Conservation (phyloP, 2,113 vertebrate genomes). For the Oxyura jamaicensis region DNA sequence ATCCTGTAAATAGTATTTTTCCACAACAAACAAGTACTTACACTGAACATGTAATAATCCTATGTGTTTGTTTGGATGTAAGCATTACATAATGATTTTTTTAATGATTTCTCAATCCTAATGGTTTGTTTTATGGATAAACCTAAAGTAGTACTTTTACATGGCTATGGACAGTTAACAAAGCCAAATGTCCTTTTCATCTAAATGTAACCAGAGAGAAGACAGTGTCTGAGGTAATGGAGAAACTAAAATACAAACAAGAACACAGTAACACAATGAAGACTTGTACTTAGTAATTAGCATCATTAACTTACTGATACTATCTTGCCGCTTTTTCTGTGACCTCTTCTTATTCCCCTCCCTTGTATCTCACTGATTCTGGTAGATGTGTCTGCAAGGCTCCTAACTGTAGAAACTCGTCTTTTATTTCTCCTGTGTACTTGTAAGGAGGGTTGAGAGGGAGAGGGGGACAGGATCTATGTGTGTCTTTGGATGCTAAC, state of each 20-base stretch:
- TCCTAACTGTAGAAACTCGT: neutral
- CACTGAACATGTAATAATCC: neutral
- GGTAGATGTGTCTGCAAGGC: neutral
- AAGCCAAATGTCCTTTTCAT: neutral
- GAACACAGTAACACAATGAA: neutral
- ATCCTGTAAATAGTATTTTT: neutral
- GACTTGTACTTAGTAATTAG: neutral
- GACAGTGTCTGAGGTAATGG: constrained; percentile 18
- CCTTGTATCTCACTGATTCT: neutral
- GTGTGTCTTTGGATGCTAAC: neutral
- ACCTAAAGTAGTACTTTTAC: neutral
- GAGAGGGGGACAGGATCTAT: neutral
- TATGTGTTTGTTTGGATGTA: neutral
- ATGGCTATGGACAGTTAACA: neutral
- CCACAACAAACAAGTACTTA: neutral
- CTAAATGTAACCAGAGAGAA: neutral
- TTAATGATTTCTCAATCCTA: neutral
- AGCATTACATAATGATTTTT: neutral
- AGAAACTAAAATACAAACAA: neutral
- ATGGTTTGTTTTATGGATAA: neutral
- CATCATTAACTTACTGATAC: neutral
- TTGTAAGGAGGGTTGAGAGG: neutral
- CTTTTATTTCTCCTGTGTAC: neutral
- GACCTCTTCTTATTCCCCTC: neutral
- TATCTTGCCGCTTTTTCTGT: neutral